These are phyloP conservation scores for Ceyx margarethae DNA, from an alignment of 2,113 vertebrate species.

Conservation along the genomic window DNA sequence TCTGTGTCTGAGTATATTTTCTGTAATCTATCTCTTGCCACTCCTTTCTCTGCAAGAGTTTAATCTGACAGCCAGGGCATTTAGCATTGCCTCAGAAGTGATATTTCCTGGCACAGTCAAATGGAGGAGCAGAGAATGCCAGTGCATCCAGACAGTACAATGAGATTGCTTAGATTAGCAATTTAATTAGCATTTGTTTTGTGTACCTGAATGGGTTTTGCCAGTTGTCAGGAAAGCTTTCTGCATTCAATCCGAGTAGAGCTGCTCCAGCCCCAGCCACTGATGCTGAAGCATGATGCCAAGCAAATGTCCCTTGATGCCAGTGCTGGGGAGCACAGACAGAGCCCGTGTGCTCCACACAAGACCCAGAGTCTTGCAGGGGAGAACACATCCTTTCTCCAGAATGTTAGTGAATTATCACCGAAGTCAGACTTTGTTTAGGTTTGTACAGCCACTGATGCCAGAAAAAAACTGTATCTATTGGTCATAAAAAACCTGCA, in stretches of 20 bases:
- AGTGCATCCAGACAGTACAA: background rate
- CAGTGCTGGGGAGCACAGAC: background rate
- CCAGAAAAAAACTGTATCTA: background rate
- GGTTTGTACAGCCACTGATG: background rate
- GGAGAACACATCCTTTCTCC: background rate
- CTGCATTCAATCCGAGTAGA: background rate
- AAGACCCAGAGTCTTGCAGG: background rate
- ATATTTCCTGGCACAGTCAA: background rate
- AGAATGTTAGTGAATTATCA: background rate
- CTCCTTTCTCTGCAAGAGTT: background rate
- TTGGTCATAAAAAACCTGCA: background rate
- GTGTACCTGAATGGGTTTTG: background rate
- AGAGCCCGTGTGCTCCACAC: accelerated
- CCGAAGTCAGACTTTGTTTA: background rate
- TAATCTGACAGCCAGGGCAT: background rate
- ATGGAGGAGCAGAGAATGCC: background rate
- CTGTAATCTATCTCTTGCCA: background rate
- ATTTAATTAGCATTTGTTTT: background rate
- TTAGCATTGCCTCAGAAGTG: background rate
- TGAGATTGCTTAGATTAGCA: background rate
- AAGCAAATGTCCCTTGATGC: too few relatives aligned
- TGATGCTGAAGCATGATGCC: background rate
- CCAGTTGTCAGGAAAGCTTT: background rate
- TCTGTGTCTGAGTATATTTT: background rate
- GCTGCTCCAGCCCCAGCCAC: accelerated